Evolutionary conservation across 2,888 invertebrate genomes (phyloP), one percentile per base, ranked within the genome.

Genomic region (Agrochola circellaris): DNA sequence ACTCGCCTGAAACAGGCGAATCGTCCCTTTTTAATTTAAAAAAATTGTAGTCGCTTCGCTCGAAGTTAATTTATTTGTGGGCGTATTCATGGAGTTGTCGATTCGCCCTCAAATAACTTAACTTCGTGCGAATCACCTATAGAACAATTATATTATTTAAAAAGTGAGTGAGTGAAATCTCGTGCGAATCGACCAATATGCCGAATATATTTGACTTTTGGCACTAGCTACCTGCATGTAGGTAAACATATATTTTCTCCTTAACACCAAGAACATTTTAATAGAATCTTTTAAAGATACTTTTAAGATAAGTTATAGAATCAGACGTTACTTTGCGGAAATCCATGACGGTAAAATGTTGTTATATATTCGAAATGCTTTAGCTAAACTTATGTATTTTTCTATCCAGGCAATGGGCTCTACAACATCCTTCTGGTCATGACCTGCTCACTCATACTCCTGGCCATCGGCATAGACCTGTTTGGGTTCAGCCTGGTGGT

Each of bases 401-500:
- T 38, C 3, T 75, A 11, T 56, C 4, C 91, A 96, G 96, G 96
- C 4, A 95, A 95, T 88, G 96, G 96, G 0, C 79, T 93, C 0
- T 96, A 96, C 91, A 96, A 96, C 83, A 83, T 93, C 17, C 87
- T 95, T 1, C 89, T 96, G 58, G 92, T 93, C 45, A 89, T 91
- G 54, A 93, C 95, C 0, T 92, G 95, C 56, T 93, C 96, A 6
- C 94, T 97, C 61, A 97, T 97, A 17, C 95, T 97, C 70, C 94
- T 97, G 86, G 97, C 97, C 20, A 97, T 97, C 70, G 97, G 97
- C 38, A 94, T 96, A 79, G 97, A 97, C 80, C 95, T 97, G n/a
- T 97, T 97, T 75, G 96, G 97, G 20, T 97, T 97, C 93, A 97
- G 97, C 58, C 94, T 97, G 88, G 97, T 97, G 74, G 95, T 97